phyloP scores from a whole-genome alignment of 2,888 invertebrate genomes.

The Pyrrhia umbra region DNA sequence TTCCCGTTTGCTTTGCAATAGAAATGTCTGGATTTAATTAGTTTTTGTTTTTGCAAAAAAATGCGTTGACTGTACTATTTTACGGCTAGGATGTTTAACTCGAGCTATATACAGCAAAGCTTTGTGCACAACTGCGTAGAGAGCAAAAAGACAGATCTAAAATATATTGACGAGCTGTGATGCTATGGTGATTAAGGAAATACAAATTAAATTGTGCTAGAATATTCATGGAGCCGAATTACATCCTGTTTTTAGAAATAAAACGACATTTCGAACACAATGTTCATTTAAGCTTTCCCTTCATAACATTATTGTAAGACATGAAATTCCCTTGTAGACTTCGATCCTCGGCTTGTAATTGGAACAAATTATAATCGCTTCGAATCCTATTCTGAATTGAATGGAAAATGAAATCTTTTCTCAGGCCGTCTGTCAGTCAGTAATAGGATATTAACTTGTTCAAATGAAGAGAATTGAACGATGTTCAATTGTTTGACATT shows the following conservation, averaged over 20 bases:
- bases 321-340: background rate
- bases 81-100: background rate
- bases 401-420: conserved; percentile 35
- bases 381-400: conserved; percentile 37
- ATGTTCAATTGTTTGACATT: conserved; percentile 13
- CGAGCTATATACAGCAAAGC: background rate
- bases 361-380: conserved; percentile 28
- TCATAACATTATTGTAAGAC: background rate
- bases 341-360: conserved; percentile 19
- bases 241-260: too few relatives aligned
- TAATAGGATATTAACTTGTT: conserved; percentile 34
- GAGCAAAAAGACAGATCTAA: background rate
- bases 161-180: background rate
- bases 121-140: background rate
- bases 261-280: background rate
- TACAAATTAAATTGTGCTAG: background rate
- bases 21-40: background rate
- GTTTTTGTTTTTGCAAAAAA: conserved; percentile 1
- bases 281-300: background rate
- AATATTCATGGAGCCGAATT: too few relatives aligned
- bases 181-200: background rate
- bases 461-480: conserved; percentile 8
- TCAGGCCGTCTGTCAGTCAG: conserved; percentile 14
- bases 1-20: conserved; percentile 16
- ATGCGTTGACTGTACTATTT: background rate